Base-by-base conservation (phyloP, 2,797 vertebrate genomes). In the Melanotaenia trifasciata region DNA sequence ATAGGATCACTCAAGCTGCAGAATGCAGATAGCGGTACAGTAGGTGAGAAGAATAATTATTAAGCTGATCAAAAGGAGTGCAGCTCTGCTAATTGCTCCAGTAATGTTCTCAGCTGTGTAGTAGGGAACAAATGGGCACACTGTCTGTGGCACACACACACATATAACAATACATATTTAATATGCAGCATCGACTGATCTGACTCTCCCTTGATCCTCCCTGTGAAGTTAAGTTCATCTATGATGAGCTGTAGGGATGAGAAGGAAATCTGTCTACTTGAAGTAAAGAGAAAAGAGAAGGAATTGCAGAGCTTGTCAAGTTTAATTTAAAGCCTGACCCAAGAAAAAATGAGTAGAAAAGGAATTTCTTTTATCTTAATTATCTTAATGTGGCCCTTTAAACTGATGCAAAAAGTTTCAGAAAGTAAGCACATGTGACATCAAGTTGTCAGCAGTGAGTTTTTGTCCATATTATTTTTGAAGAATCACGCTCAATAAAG, bases 31-130 rank as follows among this genome's bases (percentile, higher is more conserved):
- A 83, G 79, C 38, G 16, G 20, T 71, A 80, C 86, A 89, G 80
- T 70, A 85, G 84, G 84, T 89, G 87, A 91, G 84, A 75, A 84
- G 90, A 87, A 91, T 87, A 79, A 88, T 87, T 78, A 91, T 89
- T 73, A 83, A 79, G 72, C 67, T 26, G 72, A 90, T 90, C 79
- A 90, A 91, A 88, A 76, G 58, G 58, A 82, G 81, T 10, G 53
- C 54, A 2, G 69, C n/a, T 26, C 62, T 75, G 79, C 81, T 93
- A 89, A 92, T 92, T 90, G 86, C 86, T 85, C 70, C 67, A 0
- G 54, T 86, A 88, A 87, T 87, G 81, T 87, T 83, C 71, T 56
- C 81, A 59, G 64, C 67, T 58, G 74, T 75, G 73, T 82, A 63
- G 64, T 61, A 81, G 62, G 75, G 84, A 77, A 83, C 74, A 73